Evolutionary conservation across 1,140 invertebrate genomes (phyloP), one percentile per base, ranked within the genome.

Genomic region (Hesperophylax magnus): DNA sequence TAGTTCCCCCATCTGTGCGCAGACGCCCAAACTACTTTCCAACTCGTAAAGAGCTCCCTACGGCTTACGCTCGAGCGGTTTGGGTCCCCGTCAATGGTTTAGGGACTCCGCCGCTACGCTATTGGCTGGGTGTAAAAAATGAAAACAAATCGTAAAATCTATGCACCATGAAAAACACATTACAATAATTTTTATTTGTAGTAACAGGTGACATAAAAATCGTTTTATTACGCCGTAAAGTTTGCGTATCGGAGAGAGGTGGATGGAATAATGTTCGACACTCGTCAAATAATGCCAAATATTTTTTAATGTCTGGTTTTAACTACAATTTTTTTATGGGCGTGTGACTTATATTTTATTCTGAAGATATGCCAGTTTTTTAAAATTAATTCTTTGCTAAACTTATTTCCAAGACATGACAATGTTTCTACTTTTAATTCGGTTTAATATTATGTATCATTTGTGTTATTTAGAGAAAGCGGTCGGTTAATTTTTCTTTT

Each of bases 141-240:
- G 77, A 83, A 79, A 65, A 82, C 67, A 75, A 72, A 79, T 72
- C 75, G 75, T 82, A 69, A 82, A 82, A 79, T 74, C 69, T 77
- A 34, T 54, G 78, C 67, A 24, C 75, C 75, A 74, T 72, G 63
- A 74, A 78, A 77, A 74, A 79, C 74, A 71, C 72, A 81, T 75
- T 79, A 81, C 77, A 80, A 78, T 81, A 80, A 83, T 80, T 83
- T 83, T 83, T 79, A 83, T 83, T 80, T 77, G 79, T 77, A 18
- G 79, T 83, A 81, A 83, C 82, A 83, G 79, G 82, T 83, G 82
- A 83, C 77, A 83, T 83, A 83, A 83, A 75, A 82, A 83, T 75
- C 80, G 24, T 81, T 81, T 81, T 72, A 83, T 72, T 79, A 76
- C 79, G 18, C 77, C 82, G 77, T 83, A 83, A 83, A 83, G 74